These are phyloP conservation scores for Turdus rufiventris DNA, from an alignment of 2,113 vertebrate species.

Conservation along the genomic window DNA sequence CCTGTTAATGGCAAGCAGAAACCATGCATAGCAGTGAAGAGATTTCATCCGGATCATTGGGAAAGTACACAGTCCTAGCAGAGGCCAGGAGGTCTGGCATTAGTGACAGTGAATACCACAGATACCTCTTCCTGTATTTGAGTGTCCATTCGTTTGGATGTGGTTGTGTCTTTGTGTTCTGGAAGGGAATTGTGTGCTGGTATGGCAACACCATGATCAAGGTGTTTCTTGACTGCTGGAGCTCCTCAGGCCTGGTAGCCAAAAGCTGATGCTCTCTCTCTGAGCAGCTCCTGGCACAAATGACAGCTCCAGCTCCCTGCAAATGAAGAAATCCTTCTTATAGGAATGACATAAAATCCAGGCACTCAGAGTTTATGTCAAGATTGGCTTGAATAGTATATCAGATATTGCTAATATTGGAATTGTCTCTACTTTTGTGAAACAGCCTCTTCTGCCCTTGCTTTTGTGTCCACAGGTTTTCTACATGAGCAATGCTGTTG, in stretches of 20 bases:
- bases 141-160: not conserved
- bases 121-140: slow-evolving; percentile 36
- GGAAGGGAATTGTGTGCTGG: slow-evolving; percentile 46
- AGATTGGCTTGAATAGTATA: not conserved
- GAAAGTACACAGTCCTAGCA: slow-evolving; percentile 14
- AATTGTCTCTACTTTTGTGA: not conserved
- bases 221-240: slow-evolving; percentile 38
- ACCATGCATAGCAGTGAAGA: slow-evolving; percentile 60
- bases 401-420: not conserved
- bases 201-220: slow-evolving; percentile 49
- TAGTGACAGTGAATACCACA: slow-evolving; percentile 6
- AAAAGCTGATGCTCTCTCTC: slow-evolving; percentile 91
- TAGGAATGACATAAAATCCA: not conserved
- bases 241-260: slow-evolving; percentile 75
- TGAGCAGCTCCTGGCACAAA: slow-evolving; percentile 91
- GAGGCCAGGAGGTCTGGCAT: slow-evolving; percentile 40
- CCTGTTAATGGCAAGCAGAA: not conserved
- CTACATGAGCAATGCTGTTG: not conserved
- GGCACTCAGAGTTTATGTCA: not conserved
- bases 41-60: not conserved
- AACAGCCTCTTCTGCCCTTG: not conserved
- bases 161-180: slow-evolving; percentile 44
- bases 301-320: slow-evolving; percentile 98
- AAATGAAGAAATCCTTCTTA: slow-evolving; percentile 52
- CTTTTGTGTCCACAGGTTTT: not conserved